phyloP scores from a whole-genome alignment of 35 echinoderm and acorn worm species.

The Apostichopus parvimensis region DNA sequence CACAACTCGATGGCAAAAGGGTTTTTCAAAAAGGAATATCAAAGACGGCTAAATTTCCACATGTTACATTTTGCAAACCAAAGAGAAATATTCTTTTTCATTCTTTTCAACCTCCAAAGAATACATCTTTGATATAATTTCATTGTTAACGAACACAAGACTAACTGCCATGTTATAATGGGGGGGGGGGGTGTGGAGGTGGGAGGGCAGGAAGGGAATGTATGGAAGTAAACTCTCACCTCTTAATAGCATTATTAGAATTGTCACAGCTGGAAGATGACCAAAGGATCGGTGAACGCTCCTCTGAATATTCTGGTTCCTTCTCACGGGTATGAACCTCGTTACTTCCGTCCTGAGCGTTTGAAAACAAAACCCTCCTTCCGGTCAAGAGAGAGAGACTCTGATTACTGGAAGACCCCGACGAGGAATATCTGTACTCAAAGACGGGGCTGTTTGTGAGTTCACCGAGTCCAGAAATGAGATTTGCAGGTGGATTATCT shows the following conservation, averaged over 20 bases:
- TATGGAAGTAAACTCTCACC: background rate
- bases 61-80: too few relatives aligned
- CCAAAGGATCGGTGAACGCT: background rate
- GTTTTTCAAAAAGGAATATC: too few relatives aligned
- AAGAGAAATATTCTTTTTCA: too few relatives aligned
- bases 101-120: too few relatives aligned
- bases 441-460: constrained; percentile 16
- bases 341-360: background rate
- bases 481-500: too few relatives aligned
- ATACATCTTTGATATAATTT: too few relatives aligned
- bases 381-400: constrained; percentile 18
- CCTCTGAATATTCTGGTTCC: background rate
- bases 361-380: constrained; percentile 10
- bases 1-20: too few relatives aligned
- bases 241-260: background rate
- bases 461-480: background rate
- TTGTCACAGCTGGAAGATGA: background rate
- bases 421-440: constrained; percentile 14
- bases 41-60: too few relatives aligned
- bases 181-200: too few relatives aligned
- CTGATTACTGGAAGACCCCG: background rate
- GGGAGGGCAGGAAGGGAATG: too few relatives aligned
- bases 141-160: too few relatives aligned
- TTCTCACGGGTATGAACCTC: background rate
- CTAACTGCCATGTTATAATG: too few relatives aligned